Conservation (phyloP, 2,113 vertebrate species). For the Girardinichthys multiradiatus region DNA sequence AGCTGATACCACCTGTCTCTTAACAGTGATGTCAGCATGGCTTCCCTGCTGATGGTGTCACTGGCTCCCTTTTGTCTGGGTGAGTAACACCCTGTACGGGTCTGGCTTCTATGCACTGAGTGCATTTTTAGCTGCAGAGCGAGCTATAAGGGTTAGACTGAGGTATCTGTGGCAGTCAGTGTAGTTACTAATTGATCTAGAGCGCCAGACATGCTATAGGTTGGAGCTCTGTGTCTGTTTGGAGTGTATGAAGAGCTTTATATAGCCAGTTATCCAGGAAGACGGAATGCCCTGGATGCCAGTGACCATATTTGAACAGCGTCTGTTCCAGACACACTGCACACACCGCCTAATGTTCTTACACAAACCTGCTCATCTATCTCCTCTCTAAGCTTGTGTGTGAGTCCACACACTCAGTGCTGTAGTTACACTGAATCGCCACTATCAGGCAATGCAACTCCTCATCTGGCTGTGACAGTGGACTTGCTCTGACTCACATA, state of each 20-base stretch:
- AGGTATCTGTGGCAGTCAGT: conserved; percentile 34
- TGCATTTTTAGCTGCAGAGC: conserved; percentile 45
- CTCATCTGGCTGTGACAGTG: conserved; percentile 47
- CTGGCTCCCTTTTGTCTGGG: conserved; percentile 56
- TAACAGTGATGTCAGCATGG: conserved; percentile 51
- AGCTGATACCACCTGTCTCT: conserved; percentile 60
- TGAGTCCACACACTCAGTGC: conserved; percentile 11
- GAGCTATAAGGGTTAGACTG: conserved; percentile 37
- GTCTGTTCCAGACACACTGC: conserved; percentile 47
- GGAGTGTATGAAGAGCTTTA: conserved; percentile 56
- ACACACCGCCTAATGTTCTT: conserved; percentile 50
- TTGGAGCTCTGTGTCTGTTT: conserved; percentile 18
- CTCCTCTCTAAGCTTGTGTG: conserved; percentile 18
- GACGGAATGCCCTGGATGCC: conserved; percentile 75
- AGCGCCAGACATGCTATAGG: conserved; percentile 40
- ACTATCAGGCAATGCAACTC: conserved; percentile 65
- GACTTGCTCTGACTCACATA: conserved; percentile 54
- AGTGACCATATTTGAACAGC: conserved; percentile 77
- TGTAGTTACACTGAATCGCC: conserved; percentile 69
- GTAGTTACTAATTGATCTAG: conserved; percentile 56
- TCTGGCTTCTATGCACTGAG: conserved; percentile 27
- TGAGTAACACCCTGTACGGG: conserved; percentile 45
- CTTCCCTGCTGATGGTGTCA: conserved; percentile 66
- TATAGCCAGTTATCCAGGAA: conserved; percentile 76
- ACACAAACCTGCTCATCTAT: conserved; percentile 53